Evolutionary conservation across 1,140 invertebrate genomes (phyloP), one percentile per base, ranked within the genome.

Genomic region (Nymphalis io): DNA sequence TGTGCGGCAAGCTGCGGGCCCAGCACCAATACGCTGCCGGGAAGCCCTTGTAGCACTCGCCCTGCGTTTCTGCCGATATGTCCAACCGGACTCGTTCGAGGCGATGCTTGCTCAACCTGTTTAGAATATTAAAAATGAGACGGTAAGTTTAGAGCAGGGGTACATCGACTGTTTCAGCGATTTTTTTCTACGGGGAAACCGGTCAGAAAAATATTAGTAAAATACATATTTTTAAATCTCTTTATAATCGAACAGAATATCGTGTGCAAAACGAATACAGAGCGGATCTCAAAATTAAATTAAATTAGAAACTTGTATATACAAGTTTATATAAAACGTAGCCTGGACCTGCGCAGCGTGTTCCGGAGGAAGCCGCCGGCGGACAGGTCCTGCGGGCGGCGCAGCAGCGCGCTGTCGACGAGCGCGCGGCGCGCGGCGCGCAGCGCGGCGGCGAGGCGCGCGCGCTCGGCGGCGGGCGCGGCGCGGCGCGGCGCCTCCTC

Each of bases 41-140:
- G 88, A 97, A 98, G 53, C 96, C 96, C 91, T 97, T 97, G 84
- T 98, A 98, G 15, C 94, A 95, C 91, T 98, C 97, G 15, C 96
- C 96, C 65, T 91, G 88, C 0, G 91, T 84, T 42, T 92, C 92
- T 68, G 94, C 94, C 8, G 96, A 94, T 67, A 96, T 95, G 77
- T 97, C 97, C 66, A 95, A 94, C 69, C 96, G 93, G 44, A 98
- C 92, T 82, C 97, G 97, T 79, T 98, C 97, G 68, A 98, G 92
- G 46, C 96, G 94, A 72, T 97, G 95, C 80, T 98, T 98, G 42
- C 97, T 98, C 51, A 98, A 90, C 81, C 96, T 95, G 63, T 12
- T 53, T 66, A 0, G 2, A 33, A 8, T 6, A 8, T 33, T 8
- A 1, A 33, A 33, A 33, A 33, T 8, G 27, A 33, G 10, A 6